These are phyloP conservation scores for Clinocottus analis DNA, from an alignment of 2,113 vertebrate genomes.

Conservation along the genomic window DNA sequence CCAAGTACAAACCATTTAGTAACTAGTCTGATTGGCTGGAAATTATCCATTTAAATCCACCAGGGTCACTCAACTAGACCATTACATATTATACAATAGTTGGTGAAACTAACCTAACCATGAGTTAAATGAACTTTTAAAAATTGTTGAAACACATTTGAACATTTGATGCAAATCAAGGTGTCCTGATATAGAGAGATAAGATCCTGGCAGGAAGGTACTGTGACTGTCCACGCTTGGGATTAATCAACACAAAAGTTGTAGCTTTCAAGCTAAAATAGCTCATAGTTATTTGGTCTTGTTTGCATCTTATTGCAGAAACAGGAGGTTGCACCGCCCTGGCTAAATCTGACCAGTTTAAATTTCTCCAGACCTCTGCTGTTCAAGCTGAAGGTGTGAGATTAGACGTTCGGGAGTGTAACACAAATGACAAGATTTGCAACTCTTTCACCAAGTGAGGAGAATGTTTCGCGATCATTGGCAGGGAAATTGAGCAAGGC, in stretches of 20 bases:
- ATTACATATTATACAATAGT: background rate
- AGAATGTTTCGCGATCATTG: conserved; percentile 73
- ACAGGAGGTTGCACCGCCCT: conserved; percentile 27
- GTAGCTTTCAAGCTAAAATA: conserved; percentile 23
- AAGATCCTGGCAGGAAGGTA: conserved; percentile 18
- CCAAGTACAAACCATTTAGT: no score
- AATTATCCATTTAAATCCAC: background rate
- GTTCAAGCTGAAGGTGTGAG: conserved; percentile 62
- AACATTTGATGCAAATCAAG: conserved; percentile 2
- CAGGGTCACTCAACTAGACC: background rate
- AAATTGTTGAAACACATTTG: no score
- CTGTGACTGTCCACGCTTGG: conserved; percentile 24
- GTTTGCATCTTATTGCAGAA: conserved; percentile 28
- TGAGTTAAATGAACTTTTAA: no score
- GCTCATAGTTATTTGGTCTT: conserved; percentile 23
- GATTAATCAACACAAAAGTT: conserved; percentile 48
- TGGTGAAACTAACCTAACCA: background rate
- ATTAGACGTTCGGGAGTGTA: conserved; percentile 58
- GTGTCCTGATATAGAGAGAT: conserved; percentile 9
- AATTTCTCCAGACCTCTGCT: conserved; percentile 52
- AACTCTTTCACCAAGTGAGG: conserved; percentile 68
- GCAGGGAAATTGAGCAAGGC: conserved; percentile 72
- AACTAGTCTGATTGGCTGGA: background rate
- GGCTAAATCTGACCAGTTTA: conserved; percentile 47
- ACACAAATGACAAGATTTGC: conserved; percentile 70